Evolutionary conservation across 30 jellyfish, hydroid and myxozoan genomes (phyloP).

Genomic region (Pelagia noctiluca): DNA sequence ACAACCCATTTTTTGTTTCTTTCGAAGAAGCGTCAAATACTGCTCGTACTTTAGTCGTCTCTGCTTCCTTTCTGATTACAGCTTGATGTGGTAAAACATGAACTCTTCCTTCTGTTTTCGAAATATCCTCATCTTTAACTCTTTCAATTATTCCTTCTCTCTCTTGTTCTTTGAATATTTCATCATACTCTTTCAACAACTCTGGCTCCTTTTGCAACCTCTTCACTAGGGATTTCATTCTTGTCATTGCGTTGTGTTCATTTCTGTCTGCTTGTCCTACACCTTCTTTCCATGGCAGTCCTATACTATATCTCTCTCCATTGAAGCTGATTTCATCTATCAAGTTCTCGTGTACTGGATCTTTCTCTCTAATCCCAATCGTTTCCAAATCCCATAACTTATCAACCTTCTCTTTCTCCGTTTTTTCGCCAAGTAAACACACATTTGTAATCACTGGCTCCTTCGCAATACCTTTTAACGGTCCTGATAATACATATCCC

Average conservation of each 20-base stretch:
- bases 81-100: no score
- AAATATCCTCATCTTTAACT: no score
- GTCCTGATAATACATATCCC: background rate
- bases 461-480: background rate
- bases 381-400: background rate
- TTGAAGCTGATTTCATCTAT: background rate
- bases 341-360: background rate
- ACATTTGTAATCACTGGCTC: background rate
- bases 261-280: background rate
- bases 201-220: background rate
- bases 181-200: background rate
- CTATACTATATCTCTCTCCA: background rate
- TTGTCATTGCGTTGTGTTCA: background rate
- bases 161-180: no score
- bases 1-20: no score
- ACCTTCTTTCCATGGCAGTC: background rate
- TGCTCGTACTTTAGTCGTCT: no score
- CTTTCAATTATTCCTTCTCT: no score
- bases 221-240: background rate
- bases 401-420: background rate
- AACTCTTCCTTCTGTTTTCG: no score
- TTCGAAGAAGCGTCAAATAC: no score
- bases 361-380: background rate
- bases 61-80: no score
- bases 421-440: background rate